Base-by-base conservation (phyloP, 1,140 invertebrate species). In the Hypothenemus hampei region DNA sequence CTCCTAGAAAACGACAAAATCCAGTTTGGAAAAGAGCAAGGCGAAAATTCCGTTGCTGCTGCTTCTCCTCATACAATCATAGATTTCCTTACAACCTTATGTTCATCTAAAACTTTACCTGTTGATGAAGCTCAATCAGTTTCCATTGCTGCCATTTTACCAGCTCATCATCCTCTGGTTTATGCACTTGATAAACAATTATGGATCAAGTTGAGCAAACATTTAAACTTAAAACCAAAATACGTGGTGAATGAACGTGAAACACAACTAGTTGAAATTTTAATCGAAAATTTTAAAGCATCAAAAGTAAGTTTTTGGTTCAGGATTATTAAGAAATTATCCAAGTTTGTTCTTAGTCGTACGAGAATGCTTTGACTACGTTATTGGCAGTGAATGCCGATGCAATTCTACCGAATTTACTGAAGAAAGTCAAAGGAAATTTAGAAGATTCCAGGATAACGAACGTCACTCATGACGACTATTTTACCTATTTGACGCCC, bases 401-500 rank as follows among this genome's bases (percentile, higher is more conserved):
- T 23, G 69, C 74, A n/a, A 75, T 89, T 37, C 69, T 89, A 11
- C 79, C 81, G 3, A 58, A 68, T 8, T 47, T 87, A 19, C 49
- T 63, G 2, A 60, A 66, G 39, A 70, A 76, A 15, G 66, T 90
- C 2, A 67, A 71, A 1, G 73, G 74, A 24, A 73, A 83, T 57
- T 72, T 95, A 2, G 73, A 76, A 33, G 79, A 89, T 65, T 69
- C 81, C 0, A 81, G 79, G 41, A 79, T 94, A 52, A 73, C 83
- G n/a, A 75, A 78, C 56, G 80, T 97, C 10, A 86, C 86, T 0
- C 79, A 87, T 58, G 86, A 91, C 56, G 92, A 98, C 65, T 95
- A 92, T 73, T 87, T 89, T 60, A 93, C 87, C 8, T 98, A 85
- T 75, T 74, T 86, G 26, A 93, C 86, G 18, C 90, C 91, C 1